Base-by-base conservation (phyloP, 2,888 invertebrate species). In the Hyposoter dolosus region DNA sequence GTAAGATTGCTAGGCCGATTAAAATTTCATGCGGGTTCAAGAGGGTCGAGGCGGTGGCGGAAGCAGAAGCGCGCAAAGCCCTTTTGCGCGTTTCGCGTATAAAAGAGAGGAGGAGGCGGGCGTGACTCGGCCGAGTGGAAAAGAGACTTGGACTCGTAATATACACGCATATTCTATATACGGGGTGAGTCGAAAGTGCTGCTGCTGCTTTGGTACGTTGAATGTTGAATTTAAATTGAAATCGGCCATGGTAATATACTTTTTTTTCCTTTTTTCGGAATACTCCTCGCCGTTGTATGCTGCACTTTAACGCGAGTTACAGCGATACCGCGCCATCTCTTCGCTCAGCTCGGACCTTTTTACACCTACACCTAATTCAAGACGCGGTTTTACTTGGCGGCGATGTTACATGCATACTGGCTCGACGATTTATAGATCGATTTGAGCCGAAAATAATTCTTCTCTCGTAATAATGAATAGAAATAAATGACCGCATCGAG, bases 21-120 rank as follows among this genome's bases (percentile, higher is more conserved):
- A 89, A 89, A 88, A 89, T 90, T 88, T 89, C 86, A 84, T 86
- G 85, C 85, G 76, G 83, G 83, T 81, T 83, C 80, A 86, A 83
- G 80, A 85, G 76, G 80, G 83, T 85, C 79, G 85, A 75, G 78
- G 75, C 53, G 28, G 28, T 35, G 43, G 66, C 75, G 69, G 77
- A 53, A 66, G 68, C 78, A 71, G 78, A 68, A 69, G 65, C 78
- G 69, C 69, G 82, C 75, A 76, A 79, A 85, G 65, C 75, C 80
- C 79, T 82, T 80, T 63, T 60, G 56, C 84, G 71, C 84, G 71
- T 74, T 74, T 56, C n/a, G 47, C 72, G 56, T 72, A 65, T 50
- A 71, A 77, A 56, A 47, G 69, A 82, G 53, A 47, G 28, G 53
- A 47, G 47, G 17, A 17, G 19, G 66, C 77, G 83, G 43, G 76